Base-by-base conservation (phyloP, 2,888 invertebrate species). In the Adineta ricciae region DNA sequence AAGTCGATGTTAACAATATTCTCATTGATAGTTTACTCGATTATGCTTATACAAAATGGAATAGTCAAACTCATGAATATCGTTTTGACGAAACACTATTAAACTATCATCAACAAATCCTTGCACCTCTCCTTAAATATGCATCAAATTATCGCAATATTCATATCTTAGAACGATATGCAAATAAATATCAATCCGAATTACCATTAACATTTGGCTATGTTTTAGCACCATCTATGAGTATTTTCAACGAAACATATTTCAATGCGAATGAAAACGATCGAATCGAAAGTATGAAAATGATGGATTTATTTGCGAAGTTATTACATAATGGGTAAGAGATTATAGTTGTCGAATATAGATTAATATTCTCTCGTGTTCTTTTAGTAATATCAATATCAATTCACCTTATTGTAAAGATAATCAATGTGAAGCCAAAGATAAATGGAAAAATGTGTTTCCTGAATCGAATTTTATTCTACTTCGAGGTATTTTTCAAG, bases 301-400 rank as follows among this genome's bases (percentile, higher is more conserved):
- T 0, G 1, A 78, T 78, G 78, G 41, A 78, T 78, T 78, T 78
- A 24, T 78, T 78, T 41, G 78, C 78, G 24, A 78, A 78, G n/a
- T n/a, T 78, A 38, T 9, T 78, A 78, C 78, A 78, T n/a, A 41
- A 78, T 78, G 78, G 78, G 78, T 78, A 78, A 38, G n/a, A 78
- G 32, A n/a, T 27, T 11, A 56, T 1, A n/a, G 27, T 27, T 54
- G 9, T 27, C 0, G 9, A 11, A 27, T 27, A n/a, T n/a, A n/a
- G n/a, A n/a, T n/a, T n/a, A n/a, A n/a, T n/a, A n/a, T n/a, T n/a
- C n/a, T 27, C 14, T 11, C n/a, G 11, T n/a, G 14, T 56, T 4
- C n/a, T 8, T 2, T 27, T 38, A 78, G 78, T 2, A n/a, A 78
- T 41, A 78, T 78, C 3, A 78, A 78, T 78, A 78, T 78, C 24